A percentile compares a stretch with the other conserved stretches of the same genome.
phyloP scores from a whole-genome alignment of 2,113 vertebrate species.

The Falcunculus frontatus region DNA sequence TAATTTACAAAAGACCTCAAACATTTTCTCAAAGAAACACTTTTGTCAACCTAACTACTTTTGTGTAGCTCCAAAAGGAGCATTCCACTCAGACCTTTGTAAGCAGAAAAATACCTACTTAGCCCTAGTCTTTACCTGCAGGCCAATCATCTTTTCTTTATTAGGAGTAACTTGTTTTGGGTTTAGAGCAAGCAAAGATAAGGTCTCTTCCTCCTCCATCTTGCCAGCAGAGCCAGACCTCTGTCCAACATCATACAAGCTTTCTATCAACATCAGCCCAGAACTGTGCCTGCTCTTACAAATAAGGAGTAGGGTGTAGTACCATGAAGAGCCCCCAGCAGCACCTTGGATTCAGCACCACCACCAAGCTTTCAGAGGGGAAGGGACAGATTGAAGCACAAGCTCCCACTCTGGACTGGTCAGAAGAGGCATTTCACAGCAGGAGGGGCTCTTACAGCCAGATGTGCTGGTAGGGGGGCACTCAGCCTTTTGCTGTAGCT shows the following conservation, averaged over 20 bases:
- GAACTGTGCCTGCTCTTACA: not conserved
- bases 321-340: not conserved
- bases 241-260: fast-evolving
- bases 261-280: not conserved
- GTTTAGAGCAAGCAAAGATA: not conserved
- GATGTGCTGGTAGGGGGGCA: not conserved
- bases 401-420: not conserved
- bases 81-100: not conserved
- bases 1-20: not conserved
- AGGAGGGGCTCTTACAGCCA: not conserved
- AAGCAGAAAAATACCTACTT: not conserved
- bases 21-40: not conserved
- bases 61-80: not conserved
- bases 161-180: not conserved
- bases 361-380: not conserved
- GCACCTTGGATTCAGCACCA: not conserved
- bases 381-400: not conserved
- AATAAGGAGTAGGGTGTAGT: not conserved
- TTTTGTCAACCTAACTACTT: not conserved
- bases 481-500: not conserved
- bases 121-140: not conserved
- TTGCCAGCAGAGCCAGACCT: not conserved
- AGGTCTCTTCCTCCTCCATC: not conserved
- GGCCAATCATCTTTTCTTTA: not conserved
- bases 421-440: not conserved